Base-by-base conservation (phyloP, 2,113 vertebrate species). In the Muntiacus muntjak region DNA sequence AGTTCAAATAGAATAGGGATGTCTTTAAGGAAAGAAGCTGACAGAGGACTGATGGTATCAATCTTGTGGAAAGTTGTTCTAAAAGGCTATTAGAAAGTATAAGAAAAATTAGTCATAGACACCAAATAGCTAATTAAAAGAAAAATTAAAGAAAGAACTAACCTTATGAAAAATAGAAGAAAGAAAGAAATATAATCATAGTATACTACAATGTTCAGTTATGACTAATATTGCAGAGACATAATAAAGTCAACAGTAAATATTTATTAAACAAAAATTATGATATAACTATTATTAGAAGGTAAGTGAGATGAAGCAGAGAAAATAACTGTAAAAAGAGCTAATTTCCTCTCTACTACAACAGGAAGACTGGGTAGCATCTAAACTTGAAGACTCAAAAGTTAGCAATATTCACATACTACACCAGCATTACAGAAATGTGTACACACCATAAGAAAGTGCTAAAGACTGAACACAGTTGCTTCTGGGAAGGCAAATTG, bases 191-290 rank as follows among this genome's bases (percentile, higher is more conserved):
- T 45, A 57, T 9, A 89, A 89, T 52, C 43, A 43, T 28, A 86
- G 25, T 40, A 82, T 26, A 28, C 47, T 28, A 71, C 14, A 62
- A 52, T 10, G 11, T 81, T 93, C 28, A 19, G 13, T 84, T 87
- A 67, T 54, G 21, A 87, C 81, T 55, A 78, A 90, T 50, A 91
- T 15, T 82, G 47, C 19, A 30, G 8, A 87, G 33, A 30, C 7
- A 45, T 54, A 60, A 60, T 16, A 83, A 60, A 28, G 40, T 11
- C 76, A 78, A 88, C 30, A 76, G 7, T 74, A 89, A 94, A 64
- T 78, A 54, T 5, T 62, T 57, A 23, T 86, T 60, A 91, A 74
- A 45, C 82, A 95, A 96, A 97, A 95, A 71, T 88, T 71, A 71
- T 67, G 26, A 62, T 40, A 30, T 47, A 62, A 90, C 47, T 23